phyloP scores from a whole-genome alignment of 2,113 vertebrate species.

The Felis chaus region DNA sequence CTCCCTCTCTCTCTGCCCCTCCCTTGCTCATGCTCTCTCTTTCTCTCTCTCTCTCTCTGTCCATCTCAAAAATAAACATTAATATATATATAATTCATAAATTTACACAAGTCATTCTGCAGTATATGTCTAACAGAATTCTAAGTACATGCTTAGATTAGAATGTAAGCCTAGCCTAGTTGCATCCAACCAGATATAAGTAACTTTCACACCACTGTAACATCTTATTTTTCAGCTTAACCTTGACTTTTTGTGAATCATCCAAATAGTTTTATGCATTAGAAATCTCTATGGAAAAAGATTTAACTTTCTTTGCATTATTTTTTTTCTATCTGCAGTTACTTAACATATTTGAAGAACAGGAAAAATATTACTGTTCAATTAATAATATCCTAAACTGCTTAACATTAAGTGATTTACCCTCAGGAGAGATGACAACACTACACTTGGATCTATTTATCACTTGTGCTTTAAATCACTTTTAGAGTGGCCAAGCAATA shows the following conservation, averaged over 20 bases:
- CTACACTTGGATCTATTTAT: background rate
- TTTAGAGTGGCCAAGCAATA: background rate
- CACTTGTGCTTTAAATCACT: background rate
- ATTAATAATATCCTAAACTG: background rate
- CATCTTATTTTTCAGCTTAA: background rate
- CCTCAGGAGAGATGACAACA: background rate
- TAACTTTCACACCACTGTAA: background rate
- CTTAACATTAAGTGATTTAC: background rate
- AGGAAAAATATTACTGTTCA: slow-evolving; percentile 23
- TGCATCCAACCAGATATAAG: background rate
- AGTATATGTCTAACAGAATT: background rate
- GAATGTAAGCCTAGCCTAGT: background rate
- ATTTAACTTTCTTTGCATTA: background rate
- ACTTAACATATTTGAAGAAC: background rate
- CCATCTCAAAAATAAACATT: too few relatives aligned
- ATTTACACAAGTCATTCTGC: background rate
- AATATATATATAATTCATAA: background rate
- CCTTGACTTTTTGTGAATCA: background rate
- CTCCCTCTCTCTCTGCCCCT: too few relatives aligned
- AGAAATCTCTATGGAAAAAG: slow-evolving; percentile 10
- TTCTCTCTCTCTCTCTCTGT: too few relatives aligned
- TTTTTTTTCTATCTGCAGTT: background rate
- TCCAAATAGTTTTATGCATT: background rate
- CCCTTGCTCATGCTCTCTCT: too few relatives aligned
- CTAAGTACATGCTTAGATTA: background rate